phyloP scores from a whole-genome alignment of 1,140 invertebrate genomes.

The Drosophila sucinea region DNA sequence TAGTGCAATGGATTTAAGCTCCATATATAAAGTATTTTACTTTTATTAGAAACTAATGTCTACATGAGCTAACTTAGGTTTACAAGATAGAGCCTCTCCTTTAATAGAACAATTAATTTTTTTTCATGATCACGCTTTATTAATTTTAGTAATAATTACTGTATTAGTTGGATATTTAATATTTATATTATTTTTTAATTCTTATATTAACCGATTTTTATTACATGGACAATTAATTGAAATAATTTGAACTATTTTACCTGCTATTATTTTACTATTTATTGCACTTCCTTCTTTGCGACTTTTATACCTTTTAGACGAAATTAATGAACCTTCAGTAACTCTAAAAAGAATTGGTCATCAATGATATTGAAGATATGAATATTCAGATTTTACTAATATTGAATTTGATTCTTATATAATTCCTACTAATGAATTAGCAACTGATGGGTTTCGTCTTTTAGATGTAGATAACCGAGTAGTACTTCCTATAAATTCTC shows the following conservation, averaged over 20 bases:
- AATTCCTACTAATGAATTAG: conserved; percentile 83
- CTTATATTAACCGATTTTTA: conserved; percentile 84
- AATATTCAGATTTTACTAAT: conserved; percentile 86
- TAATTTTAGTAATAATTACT: conserved; percentile 85
- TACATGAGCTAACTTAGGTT: conserved; percentile 84
- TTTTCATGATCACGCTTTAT: conserved; percentile 86
- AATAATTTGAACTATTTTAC: conserved; percentile 87
- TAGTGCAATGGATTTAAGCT: conserved; percentile 85
- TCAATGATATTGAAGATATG: conserved; percentile 89
- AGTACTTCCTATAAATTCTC: conserved; percentile 84
- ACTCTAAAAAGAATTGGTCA: conserved; percentile 87
- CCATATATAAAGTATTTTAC: conserved; percentile 85
- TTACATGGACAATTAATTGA: conserved; percentile 85
- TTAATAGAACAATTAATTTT: conserved; percentile 86
- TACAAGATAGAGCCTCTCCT: conserved; percentile 85
- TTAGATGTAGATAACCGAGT: conserved; percentile 87
- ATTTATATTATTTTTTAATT: conserved; percentile 84
- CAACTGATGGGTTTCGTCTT: conserved; percentile 84
- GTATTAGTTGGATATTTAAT: conserved; percentile 86
- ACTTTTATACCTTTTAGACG: conserved; percentile 86
- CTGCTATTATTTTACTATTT: conserved; percentile 86
- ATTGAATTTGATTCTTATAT: conserved; percentile 88
- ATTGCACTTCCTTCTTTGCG: conserved; percentile 86
- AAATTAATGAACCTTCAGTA: conserved; percentile 84
- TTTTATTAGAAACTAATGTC: conserved; percentile 84